phyloP scores from a whole-genome alignment of 2,113 vertebrate species.

The Hipposideros armiger region DNA sequence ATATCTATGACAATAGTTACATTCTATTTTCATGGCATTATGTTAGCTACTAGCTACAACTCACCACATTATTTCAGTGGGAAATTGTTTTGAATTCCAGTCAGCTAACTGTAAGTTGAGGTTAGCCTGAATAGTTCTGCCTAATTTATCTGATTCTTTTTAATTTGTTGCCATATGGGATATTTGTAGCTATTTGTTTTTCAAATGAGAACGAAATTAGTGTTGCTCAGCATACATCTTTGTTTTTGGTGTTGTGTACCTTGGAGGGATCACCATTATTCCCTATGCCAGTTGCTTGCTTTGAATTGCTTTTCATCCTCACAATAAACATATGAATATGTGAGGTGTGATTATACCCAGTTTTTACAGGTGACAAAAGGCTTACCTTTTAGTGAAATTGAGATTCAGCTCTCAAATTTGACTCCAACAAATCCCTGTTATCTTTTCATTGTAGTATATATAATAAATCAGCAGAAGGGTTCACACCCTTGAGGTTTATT shows the following conservation, averaged over 20 bases:
- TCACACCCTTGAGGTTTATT: constrained; percentile 11
- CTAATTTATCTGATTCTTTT: constrained; percentile 42
- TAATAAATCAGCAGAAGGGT: neutral
- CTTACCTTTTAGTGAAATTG: constrained; percentile 28
- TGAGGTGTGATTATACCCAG: neutral
- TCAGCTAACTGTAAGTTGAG: neutral
- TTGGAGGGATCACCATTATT: neutral
- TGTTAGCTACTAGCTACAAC: neutral
- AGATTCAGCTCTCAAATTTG: constrained; percentile 16
- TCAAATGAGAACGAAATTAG: neutral
- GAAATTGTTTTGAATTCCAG: constrained; percentile 38
- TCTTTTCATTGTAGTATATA: neutral
- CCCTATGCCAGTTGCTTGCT: neutral
- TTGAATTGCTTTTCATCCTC: constrained; percentile 30
- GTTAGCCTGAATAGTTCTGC: neutral
- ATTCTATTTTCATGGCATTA: neutral
- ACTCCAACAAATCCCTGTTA: neutral
- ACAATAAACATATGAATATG: neutral
- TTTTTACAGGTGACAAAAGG: neutral
- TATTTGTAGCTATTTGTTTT: constrained; percentile 42
- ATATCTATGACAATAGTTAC: neutral
- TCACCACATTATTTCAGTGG: neutral
- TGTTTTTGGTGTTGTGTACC: neutral
- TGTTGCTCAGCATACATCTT: neutral
- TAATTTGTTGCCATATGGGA: constrained; percentile 5